phyloP scores from a whole-genome alignment of 2,797 vertebrate genomes.

The Triplophysa bombifrons region DNA sequence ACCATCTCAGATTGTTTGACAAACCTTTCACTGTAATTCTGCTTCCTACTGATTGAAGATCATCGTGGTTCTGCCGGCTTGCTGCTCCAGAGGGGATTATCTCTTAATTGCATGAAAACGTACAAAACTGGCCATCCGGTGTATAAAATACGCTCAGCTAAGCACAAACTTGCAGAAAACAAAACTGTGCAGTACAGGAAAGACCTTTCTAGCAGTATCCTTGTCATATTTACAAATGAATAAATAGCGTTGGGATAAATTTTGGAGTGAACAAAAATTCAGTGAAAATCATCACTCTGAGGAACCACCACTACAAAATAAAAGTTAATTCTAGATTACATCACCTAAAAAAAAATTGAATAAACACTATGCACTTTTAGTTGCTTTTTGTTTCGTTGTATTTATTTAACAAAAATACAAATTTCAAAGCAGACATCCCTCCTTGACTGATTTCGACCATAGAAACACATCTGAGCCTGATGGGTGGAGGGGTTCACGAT shows the following conservation, averaged over 20 bases:
- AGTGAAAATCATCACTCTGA: slow-evolving; percentile 29
- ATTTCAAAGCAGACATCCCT: not conserved
- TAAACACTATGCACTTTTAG: not conserved
- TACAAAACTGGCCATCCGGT: slow-evolving; percentile 13
- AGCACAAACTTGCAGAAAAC: not conserved
- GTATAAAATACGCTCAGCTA: slow-evolving; percentile 16
- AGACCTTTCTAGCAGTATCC: not conserved
- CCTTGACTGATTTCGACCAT: not conserved
- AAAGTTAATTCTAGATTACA: slow-evolving; percentile 19
- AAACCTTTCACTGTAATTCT: slow-evolving; percentile 3
- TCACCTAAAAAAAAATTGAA: slow-evolving; percentile 5
- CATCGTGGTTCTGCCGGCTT: slow-evolving; percentile 6
- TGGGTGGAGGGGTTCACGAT: not conserved
- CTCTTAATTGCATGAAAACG: slow-evolving; percentile 8
- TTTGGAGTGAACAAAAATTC: slow-evolving; percentile 31
- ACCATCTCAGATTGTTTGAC: not conserved
- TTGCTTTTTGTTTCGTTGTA: not conserved
- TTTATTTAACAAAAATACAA: not conserved
- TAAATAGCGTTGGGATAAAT: not conserved
- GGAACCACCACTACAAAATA: slow-evolving; percentile 8
- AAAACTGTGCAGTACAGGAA: not conserved
- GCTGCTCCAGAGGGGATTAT: not conserved
- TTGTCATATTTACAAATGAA: slow-evolving; percentile 42
- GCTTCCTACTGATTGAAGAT: not conserved
- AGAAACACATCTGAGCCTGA: not conserved